These are phyloP conservation scores for Bovichtus diacanthus DNA, from an alignment of 2,797 vertebrate genomes.

Conservation along the genomic window DNA sequence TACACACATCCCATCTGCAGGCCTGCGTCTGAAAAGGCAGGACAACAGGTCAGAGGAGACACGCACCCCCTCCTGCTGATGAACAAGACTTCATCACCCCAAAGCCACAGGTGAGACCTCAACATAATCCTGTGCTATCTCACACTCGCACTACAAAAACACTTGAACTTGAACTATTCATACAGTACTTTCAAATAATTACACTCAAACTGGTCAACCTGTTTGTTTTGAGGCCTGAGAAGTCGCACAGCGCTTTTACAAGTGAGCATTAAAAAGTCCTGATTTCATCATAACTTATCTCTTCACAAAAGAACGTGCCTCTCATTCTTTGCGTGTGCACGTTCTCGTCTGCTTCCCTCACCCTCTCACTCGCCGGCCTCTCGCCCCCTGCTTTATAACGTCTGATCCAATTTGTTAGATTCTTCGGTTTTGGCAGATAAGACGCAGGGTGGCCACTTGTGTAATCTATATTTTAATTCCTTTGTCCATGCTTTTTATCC, in stretches of 20 bases:
- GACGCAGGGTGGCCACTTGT: slow-evolving; percentile 67
- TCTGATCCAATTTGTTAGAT: slow-evolving; percentile 79
- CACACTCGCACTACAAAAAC: not conserved
- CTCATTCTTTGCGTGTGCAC: slow-evolving; percentile 20
- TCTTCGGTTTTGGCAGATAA: slow-evolving; percentile 72
- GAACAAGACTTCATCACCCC: slow-evolving; percentile 18
- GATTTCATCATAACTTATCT: not conserved
- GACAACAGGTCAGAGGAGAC: slow-evolving; percentile 38
- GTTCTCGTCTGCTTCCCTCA: slow-evolving; percentile 12
- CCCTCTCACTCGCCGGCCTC: slow-evolving; percentile 10
- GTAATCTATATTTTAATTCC: slow-evolving; percentile 82
- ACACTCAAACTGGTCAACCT: not conserved
- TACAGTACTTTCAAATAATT: not conserved
- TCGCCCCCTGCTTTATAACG: slow-evolving; percentile 39
- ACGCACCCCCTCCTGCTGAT: slow-evolving; percentile 13
- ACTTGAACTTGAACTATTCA: slow-evolving; percentile 56
- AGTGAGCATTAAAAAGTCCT: not conserved
- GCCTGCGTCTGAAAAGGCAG: slow-evolving; percentile 42
- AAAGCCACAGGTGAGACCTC: slow-evolving; percentile 63
- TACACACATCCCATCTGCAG: slow-evolving; percentile 5
- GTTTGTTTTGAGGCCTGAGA: slow-evolving; percentile 10
- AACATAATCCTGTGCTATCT: not conserved
- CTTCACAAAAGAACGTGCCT: not conserved
- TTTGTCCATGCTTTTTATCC: slow-evolving; percentile 77
- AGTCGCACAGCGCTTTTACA: not conserved